A percentile compares a stretch with the other conserved stretches of the same genome.
Conservation (phyloP, 2,797 vertebrate species). For the Xerus rutilus region DNA sequence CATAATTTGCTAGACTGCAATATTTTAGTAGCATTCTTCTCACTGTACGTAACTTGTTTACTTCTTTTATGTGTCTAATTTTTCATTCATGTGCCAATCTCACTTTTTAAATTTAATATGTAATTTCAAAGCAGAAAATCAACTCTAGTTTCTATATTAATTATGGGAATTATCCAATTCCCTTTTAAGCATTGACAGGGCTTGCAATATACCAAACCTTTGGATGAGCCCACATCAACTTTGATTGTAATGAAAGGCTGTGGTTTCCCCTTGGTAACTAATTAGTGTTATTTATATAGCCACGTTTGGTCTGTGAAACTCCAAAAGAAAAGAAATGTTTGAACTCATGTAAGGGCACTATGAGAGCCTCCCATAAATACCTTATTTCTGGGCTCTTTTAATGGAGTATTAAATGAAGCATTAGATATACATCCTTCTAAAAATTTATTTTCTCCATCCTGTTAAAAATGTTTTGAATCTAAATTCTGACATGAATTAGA, state of each 20-base stretch:
- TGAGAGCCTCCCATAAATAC: slow-evolving; percentile 77
- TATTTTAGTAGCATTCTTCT: background rate
- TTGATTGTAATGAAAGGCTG: slow-evolving; percentile 74
- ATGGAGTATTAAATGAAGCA: slow-evolving; percentile 73
- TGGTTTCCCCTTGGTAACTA: slow-evolving; percentile 76
- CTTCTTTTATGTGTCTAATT: slow-evolving; percentile 38
- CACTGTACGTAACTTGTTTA: slow-evolving; percentile 63
- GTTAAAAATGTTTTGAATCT: slow-evolving; percentile 63
- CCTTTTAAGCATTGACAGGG: slow-evolving; percentile 68
- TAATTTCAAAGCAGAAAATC: slow-evolving; percentile 79
- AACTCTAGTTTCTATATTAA: slow-evolving; percentile 74
- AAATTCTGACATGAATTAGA: slow-evolving; percentile 63
- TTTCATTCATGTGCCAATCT: slow-evolving; percentile 61
- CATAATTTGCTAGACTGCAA: background rate
- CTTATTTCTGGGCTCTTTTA: slow-evolving; percentile 73
- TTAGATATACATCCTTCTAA: slow-evolving; percentile 45
- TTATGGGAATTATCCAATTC: slow-evolving; percentile 79
- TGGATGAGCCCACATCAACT: slow-evolving; percentile 70
- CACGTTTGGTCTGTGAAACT: slow-evolving; percentile 77
- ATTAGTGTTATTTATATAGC: slow-evolving; percentile 82
- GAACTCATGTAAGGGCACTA: slow-evolving; percentile 67
- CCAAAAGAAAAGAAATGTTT: slow-evolving; percentile 73
- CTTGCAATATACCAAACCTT: slow-evolving; percentile 72
- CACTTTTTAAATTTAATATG: slow-evolving; percentile 66
- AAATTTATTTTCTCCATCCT: slow-evolving; percentile 41